Conservation (phyloP, 2,888 invertebrate species). For the Orthonychiurus folsomi region DNA sequence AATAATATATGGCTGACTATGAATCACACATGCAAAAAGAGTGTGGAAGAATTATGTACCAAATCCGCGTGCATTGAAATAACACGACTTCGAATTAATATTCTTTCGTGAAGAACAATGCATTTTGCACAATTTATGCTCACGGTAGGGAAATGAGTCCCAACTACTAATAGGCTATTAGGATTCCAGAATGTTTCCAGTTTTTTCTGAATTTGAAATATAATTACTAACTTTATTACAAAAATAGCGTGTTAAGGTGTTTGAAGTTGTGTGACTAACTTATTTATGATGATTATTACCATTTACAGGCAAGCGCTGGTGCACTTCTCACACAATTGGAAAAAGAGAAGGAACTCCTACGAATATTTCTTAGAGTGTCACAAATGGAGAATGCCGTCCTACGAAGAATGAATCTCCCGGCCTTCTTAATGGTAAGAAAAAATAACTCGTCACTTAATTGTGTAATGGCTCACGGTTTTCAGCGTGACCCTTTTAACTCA, state of each 20-base stretch:
- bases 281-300: slow-evolving; percentile 14
- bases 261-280: too few relatives aligned
- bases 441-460: too few relatives aligned
- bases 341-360: slow-evolving; percentile 84
- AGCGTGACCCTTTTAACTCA: too few relatives aligned
- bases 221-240: neutral
- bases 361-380: slow-evolving; percentile 88
- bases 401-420: slow-evolving; percentile 89
- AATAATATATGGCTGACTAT: too few relatives aligned
- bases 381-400: slow-evolving; percentile 92
- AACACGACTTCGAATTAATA: too few relatives aligned
- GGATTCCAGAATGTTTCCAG: neutral
- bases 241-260: slow-evolving; percentile 1
- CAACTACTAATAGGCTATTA: neutral
- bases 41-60: too few relatives aligned
- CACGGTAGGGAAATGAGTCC: too few relatives aligned
- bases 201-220: neutral
- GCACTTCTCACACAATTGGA: slow-evolving; percentile 78
- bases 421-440: slow-evolving; percentile 80
- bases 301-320: slow-evolving; percentile 68
- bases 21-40: too few relatives aligned
- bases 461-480: too few relatives aligned
- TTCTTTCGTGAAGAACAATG: neutral
- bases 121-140: neutral
- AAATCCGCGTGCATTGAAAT: too few relatives aligned